Conservation (phyloP, 2,888 invertebrate species). For the Drosophila mayaguana region DNA sequence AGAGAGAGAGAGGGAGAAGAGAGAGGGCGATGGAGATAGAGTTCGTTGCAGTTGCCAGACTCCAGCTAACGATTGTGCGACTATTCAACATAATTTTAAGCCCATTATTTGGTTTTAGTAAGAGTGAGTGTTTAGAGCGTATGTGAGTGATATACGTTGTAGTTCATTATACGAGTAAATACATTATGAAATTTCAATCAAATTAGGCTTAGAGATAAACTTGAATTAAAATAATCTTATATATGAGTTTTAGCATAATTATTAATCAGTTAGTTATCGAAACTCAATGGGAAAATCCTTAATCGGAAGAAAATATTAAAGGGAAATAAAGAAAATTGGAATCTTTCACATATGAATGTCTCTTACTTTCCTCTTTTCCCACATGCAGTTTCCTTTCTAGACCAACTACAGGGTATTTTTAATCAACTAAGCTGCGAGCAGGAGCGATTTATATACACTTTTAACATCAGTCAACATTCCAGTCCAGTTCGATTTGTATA, state of each 20-base stretch:
- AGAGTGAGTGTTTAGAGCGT: background rate
- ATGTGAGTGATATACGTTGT: background rate
- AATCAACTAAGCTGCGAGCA: constrained; percentile 40
- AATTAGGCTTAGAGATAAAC: no score
- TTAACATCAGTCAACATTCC: background rate
- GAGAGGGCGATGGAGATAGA: background rate
- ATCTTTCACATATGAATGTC: no score
- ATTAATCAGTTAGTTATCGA: no score
- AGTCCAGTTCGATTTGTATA: constrained; percentile 1
- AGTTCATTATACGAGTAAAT: background rate
- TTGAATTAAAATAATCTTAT: no score
- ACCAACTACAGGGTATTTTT: constrained; percentile 11
- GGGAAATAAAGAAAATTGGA: no score
- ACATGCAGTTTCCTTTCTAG: background rate
- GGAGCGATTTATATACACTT: background rate
- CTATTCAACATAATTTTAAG: constrained; percentile 7
- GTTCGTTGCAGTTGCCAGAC: background rate
- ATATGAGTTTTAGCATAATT: no score
- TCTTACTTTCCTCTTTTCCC: background rate
- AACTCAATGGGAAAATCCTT: no score
- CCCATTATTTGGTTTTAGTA: constrained; percentile 2
- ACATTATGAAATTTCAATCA: no score
- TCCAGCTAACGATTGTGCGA: constrained; percentile 8
- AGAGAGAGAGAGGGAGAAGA: no score
- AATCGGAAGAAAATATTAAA: no score